phyloP scores from a whole-genome alignment of 1,140 invertebrate genomes.

The Saxidomus purpurata region DNA sequence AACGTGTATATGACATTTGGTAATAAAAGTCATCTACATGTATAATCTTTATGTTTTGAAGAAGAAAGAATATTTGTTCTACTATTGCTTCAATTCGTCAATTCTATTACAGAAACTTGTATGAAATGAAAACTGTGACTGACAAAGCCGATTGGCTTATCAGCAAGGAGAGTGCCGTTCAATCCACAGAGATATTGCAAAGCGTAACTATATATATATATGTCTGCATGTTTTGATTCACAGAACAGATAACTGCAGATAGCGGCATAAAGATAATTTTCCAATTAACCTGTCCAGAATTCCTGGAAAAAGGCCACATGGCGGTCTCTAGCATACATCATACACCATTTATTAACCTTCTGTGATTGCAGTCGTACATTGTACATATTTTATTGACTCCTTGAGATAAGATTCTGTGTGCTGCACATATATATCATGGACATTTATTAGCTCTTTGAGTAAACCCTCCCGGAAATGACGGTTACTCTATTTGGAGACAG shows the following conservation, averaged over 20 bases:
- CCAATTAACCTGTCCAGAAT: constrained; percentile 46
- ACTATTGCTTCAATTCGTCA: too few species aligned
- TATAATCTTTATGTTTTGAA: too few species aligned
- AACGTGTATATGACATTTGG: too few species aligned
- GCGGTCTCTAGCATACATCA: not conserved
- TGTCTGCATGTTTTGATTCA: constrained; percentile 3
- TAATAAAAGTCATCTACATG: too few species aligned
- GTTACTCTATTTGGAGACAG: constrained; percentile 24
- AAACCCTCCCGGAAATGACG: constrained; percentile 14
- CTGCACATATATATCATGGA: constrained; percentile 28
- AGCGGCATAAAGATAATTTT: constrained; percentile 23
- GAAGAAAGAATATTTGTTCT: too few species aligned
- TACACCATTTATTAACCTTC: not conserved
- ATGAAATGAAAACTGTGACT: not conserved
- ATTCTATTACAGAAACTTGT: too few species aligned
- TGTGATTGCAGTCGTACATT: not conserved
- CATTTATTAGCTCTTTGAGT: constrained; percentile 27
- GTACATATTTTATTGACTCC: not conserved
- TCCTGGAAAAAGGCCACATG: constrained; percentile 8
- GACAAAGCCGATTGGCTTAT: constrained; percentile 10
- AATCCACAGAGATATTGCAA: not conserved
- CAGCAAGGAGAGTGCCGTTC: not conserved
- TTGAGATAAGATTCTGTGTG: not conserved
- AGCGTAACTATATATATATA: constrained; percentile 1
- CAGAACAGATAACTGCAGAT: constrained; percentile 29